Conservation (phyloP, 2,797 vertebrate species). For the Helarctos malayanus region DNA sequence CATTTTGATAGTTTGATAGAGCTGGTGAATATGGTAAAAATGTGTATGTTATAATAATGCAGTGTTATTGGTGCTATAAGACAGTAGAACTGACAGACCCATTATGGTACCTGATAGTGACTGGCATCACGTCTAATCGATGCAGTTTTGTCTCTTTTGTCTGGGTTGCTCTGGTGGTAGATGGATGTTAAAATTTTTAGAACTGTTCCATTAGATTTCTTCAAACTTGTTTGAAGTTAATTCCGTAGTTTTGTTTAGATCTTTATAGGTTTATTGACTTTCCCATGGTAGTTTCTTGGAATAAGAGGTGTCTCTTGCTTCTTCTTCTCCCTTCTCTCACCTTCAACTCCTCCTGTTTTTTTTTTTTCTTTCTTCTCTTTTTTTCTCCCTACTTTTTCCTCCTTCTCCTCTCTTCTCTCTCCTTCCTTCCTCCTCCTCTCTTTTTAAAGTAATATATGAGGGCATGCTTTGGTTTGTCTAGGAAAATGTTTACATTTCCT, state of each 20-base stretch:
- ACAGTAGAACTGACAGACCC: not conserved
- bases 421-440: not conserved
- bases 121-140: not conserved
- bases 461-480: conserved; percentile 15
- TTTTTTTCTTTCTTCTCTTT: not conserved
- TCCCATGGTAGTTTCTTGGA: not conserved
- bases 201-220: conserved; percentile 6
- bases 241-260: conserved; percentile 25
- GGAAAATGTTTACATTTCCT: not conserved
- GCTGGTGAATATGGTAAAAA: not conserved
- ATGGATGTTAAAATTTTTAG: not conserved
- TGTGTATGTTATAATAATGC: not conserved
- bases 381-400: not conserved
- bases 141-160: conserved; percentile 22
- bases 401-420: not conserved
- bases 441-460: not conserved
- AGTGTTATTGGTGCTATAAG: not conserved
- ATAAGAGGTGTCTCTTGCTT: not conserved
- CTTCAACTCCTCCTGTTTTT: not conserved
- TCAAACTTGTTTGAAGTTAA: not conserved
- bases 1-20: not conserved
- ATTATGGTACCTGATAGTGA: not conserved
- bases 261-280: not conserved
- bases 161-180: not conserved
- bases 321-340: not conserved